Conservation (phyloP, 2,888 invertebrate species). For the Drosophila kuntzei region DNA sequence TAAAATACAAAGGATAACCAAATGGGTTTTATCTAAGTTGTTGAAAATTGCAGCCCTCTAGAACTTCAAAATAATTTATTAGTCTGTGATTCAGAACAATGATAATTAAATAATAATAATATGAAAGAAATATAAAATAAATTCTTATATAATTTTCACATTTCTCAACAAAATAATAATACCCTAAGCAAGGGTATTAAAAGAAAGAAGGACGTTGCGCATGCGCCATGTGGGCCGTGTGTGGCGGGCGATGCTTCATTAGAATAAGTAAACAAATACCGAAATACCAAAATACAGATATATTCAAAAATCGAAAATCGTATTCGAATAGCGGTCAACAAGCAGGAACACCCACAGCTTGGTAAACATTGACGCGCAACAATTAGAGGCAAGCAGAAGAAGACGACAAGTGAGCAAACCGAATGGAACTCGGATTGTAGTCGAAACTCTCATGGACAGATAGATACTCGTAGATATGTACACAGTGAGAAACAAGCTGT, state of each 20-base stretch:
- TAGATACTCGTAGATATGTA: too few relatives aligned
- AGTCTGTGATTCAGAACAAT: too few relatives aligned
- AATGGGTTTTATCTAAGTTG: too few relatives aligned
- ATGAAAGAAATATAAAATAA: too few relatives aligned
- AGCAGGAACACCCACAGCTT: conserved; percentile 76
- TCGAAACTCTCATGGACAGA: conserved; percentile 20
- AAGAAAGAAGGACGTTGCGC: conserved; percentile 23
- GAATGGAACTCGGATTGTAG: conserved; percentile 2
- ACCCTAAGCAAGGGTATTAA: background rate
- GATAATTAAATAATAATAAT: too few relatives aligned
- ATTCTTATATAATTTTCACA: too few relatives aligned
- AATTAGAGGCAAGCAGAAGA: conserved; percentile 71
- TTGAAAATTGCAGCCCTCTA: too few relatives aligned
- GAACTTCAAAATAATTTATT: too few relatives aligned
- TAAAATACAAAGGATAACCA: too few relatives aligned
- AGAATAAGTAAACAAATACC: conserved; percentile 68
- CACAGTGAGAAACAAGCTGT: too few relatives aligned
- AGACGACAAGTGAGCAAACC: conserved; percentile 50
- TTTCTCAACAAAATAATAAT: background rate
- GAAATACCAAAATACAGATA: background rate
- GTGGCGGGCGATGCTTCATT: conserved; percentile 52
- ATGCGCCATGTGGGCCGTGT: conserved; percentile 39
- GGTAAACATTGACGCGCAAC: conserved; percentile 71
- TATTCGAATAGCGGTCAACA: conserved; percentile 65
- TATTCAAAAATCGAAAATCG: conserved; percentile 28